These are phyloP conservation scores for Stegophylla sp. DNA, from an alignment of 2,888 invertebrate species.

Conservation along the genomic window DNA sequence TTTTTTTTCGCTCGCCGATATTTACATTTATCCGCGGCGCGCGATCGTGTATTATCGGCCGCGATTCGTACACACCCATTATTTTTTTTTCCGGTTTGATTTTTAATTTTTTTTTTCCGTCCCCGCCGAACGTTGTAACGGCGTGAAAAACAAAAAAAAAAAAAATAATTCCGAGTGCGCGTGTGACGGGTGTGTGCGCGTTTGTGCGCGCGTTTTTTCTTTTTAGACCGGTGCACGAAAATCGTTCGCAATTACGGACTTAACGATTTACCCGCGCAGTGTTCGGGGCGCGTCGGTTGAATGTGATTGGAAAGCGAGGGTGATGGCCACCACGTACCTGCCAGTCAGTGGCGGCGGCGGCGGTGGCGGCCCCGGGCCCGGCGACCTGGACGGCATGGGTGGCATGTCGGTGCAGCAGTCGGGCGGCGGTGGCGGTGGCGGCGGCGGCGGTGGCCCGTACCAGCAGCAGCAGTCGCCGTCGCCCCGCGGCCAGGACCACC, in stretches of 20 bases:
- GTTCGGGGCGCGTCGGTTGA: conserved; percentile 56
- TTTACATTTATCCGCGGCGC: no score
- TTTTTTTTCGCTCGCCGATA: no score
- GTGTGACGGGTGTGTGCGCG: not conserved
- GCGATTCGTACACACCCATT: no score
- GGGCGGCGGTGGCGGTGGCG: conserved; percentile 63
- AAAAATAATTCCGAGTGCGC: not conserved
- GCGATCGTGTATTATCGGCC: no score
- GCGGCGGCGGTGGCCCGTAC: conserved; percentile 70
- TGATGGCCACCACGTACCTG: conserved; percentile 94
- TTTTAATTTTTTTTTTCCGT: no score
- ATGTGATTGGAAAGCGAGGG: conserved; percentile 63
- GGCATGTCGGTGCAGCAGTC: conserved; percentile 65
- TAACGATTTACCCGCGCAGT: conserved; percentile 59
- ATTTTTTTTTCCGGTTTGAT: no score
- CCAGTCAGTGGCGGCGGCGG: conserved; percentile 71
- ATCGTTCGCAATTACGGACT: conserved; percentile 58
- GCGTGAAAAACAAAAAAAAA: no score
- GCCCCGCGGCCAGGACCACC: conserved; percentile 75
- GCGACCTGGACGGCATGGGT: conserved; percentile 74
- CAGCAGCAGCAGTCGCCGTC: conserved; percentile 77
- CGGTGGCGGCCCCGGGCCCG: conserved; percentile 69
- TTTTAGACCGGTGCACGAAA: conserved; percentile 46
- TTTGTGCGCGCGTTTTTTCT: conserved; percentile 21
- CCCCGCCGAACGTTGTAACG: not conserved